Evolutionary conservation across 2,888 invertebrate species (phyloP).

Genomic region (Cremastinae sp.): DNA sequence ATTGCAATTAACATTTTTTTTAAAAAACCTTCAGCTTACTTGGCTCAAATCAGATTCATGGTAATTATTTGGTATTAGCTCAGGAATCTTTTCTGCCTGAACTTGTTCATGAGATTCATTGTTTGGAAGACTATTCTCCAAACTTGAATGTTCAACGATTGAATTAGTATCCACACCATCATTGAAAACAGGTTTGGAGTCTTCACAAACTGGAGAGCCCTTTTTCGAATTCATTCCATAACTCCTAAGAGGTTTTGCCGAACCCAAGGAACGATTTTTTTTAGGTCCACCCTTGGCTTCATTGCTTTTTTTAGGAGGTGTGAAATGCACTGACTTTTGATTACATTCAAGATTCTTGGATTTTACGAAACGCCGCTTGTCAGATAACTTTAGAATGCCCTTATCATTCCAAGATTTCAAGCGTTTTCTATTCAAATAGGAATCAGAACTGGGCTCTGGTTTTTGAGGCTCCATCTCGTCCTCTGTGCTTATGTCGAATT

Average conservation of each 20-base stretch:
- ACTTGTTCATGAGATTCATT: no score
- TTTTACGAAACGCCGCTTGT: constrained; percentile 10
- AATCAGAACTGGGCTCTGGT: neutral
- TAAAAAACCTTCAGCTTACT: no score
- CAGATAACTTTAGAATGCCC: constrained; percentile 17
- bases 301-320: neutral
- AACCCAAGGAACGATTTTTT: constrained; percentile 24
- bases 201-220: neutral
- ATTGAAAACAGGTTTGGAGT: constrained; percentile 1
- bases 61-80: no score
- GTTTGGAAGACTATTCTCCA: no score
- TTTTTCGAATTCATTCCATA: neutral
- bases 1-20: no score
- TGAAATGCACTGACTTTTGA: constrained; percentile 1
- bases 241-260: constrained; percentile 33
- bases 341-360: neutral
- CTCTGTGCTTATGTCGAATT: constrained; percentile 47
- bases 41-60: no score
- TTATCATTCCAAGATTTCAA: neutral
- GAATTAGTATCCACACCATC: neutral
- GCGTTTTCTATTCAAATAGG: neutral
- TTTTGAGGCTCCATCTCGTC: constrained; percentile 32
- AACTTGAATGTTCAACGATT: neutral
- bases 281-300: neutral
- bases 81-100: no score